Percentiles rank a stretch among this genome's conserved stretches.
Conservation (phyloP, 2,888 invertebrate species). For the Dryobotodes eremita region DNA sequence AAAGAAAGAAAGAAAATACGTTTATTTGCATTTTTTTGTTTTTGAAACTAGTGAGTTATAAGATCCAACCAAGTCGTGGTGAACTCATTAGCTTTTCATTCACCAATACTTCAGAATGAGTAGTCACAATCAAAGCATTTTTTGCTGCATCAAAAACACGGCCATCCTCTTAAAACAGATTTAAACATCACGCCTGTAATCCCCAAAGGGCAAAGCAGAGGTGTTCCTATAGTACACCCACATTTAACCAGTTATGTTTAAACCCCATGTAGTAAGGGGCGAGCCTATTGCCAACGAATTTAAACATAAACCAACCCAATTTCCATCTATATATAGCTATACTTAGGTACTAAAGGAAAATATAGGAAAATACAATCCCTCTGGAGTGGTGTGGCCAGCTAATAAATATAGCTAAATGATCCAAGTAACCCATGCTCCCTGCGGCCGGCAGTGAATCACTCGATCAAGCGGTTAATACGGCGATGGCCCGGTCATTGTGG, state of each 20-base stretch:
- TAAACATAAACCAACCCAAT: slow-evolving; percentile 21
- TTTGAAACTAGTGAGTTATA: too few relatives aligned
- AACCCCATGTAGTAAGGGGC: too few relatives aligned
- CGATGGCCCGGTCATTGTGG: slow-evolving; percentile 51
- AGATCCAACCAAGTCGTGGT: neutral
- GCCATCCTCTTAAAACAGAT: neutral
- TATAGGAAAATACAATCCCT: slow-evolving; percentile 42
- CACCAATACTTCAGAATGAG: neutral
- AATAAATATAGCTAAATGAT: slow-evolving; percentile 64
- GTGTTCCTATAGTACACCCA: too few relatives aligned
- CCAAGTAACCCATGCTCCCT: slow-evolving; percentile 43
- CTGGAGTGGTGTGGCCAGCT: slow-evolving; percentile 30
- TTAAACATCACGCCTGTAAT: neutral
- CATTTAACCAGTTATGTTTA: too few relatives aligned
- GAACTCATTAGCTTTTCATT: neutral
- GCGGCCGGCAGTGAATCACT: slow-evolving; percentile 49
- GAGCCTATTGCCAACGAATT: neutral
- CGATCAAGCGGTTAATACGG: slow-evolving; percentile 53
- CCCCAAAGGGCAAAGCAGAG: too few relatives aligned
- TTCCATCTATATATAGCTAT: neutral
- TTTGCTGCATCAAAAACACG: neutral
- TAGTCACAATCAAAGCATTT: neutral
- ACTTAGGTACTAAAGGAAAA: slow-evolving; percentile 22
- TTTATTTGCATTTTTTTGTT: too few relatives aligned
- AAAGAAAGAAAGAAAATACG: too few relatives aligned